These are phyloP conservation scores for Enteromius thamalakanensis DNA, from an alignment of 2,797 vertebrate genomes.

Conservation along the genomic window DNA sequence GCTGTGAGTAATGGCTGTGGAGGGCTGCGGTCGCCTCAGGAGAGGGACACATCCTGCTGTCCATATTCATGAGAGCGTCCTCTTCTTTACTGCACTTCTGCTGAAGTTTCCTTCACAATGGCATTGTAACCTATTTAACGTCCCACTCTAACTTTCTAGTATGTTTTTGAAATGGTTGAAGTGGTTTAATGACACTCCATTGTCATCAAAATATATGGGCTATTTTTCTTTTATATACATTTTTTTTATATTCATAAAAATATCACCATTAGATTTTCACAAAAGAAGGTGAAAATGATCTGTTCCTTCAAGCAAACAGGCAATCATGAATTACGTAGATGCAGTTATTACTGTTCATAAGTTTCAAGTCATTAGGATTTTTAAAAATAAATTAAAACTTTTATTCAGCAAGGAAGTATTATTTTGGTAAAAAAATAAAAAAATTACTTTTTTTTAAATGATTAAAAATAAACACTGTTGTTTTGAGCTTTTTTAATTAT, in stretches of 20 bases:
- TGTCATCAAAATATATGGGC: background rate
- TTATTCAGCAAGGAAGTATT: background rate
- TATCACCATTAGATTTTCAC: background rate
- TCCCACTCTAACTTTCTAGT: background rate
- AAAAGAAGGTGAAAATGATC: background rate
- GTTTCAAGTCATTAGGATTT: background rate
- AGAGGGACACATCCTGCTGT: slow-evolving; percentile 9
- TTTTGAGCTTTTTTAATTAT: background rate
- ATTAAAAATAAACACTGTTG: background rate
- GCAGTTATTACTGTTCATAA: background rate
- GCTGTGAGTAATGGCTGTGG: slow-evolving; percentile 32
- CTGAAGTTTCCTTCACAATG: background rate
- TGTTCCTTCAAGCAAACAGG: background rate
- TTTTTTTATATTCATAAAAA: background rate
- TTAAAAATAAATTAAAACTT: background rate
- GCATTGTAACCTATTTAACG: slow-evolving; percentile 28
- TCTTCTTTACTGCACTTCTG: slow-evolving; percentile 12
- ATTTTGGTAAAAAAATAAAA: background rate
- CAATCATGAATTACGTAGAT: background rate
- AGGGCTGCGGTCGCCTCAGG: background rate
- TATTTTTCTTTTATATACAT: too few relatives aligned
- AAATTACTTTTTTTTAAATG: background rate
- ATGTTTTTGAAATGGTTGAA: background rate
- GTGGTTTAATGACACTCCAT: background rate
- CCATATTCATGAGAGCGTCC: slow-evolving; percentile 31